Base-by-base conservation (phyloP, 2,113 vertebrate species). In the Gavialis gangeticus region DNA sequence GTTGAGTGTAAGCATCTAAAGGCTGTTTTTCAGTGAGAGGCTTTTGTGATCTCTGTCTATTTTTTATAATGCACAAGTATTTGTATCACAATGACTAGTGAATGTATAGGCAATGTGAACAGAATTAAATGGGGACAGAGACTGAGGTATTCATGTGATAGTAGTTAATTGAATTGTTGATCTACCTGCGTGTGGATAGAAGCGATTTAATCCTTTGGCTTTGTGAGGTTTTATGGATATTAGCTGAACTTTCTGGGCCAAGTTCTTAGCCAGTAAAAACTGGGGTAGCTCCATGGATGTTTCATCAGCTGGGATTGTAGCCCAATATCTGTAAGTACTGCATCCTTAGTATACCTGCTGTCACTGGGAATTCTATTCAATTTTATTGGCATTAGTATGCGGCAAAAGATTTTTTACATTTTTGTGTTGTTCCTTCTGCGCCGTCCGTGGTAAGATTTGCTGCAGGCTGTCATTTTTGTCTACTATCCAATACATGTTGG, bases 391-490 rank as follows among this genome's bases (percentile, higher is more conserved):
- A 78, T 69, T 91, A 93, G 80, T 91, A 92, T 93, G 87, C 87
- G 83, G 90, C 88, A 93, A 90, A 96, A 83, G 84, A 96, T 97
- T 94, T 94, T 97, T 96, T 21, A 90, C 87, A 97, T 97, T 97
- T 97, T 96, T 97, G 83, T 82, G 85, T 96, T 93, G 88, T 96
- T 97, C 85, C 89, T 90, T 96, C 75, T 78, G 88, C 96, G 94
- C 94, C 92, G 79, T 96, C 94, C 78, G 90, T 96, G 97, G 95
- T 97, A 93, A 71, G 95, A 92, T 91, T 96, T 92, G 98, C 98
- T 97, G 95, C 96, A 95, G 98, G 97, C 97, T 97, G 94, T 98
- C 97, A 37, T 98, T 98, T 97, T 98, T 98, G 98, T 98, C 98
- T 97, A 91, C 95, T 92, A 94, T 98, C 98, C 98, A 98, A 96